phyloP scores from a whole-genome alignment of 2,113 vertebrate genomes.

The Dasyornis broadbenti region DNA sequence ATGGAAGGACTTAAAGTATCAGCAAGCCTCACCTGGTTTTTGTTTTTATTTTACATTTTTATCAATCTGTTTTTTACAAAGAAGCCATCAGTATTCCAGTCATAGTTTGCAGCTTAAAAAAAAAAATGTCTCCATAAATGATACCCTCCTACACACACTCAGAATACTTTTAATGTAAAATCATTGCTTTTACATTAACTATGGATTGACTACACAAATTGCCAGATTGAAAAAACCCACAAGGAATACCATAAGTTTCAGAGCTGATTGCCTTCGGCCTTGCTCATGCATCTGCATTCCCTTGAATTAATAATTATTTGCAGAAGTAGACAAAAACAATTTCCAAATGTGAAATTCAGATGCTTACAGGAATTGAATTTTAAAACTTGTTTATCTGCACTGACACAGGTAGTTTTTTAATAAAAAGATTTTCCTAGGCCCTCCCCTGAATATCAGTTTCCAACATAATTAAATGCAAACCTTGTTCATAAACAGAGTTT shows the following conservation, averaged over 20 bases:
- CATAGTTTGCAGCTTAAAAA: not conserved
- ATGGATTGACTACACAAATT: not conserved
- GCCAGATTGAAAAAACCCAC: not conserved
- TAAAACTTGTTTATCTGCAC: not conserved
- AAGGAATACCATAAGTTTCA: not conserved
- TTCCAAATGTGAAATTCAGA: not conserved
- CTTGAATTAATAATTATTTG: not conserved
- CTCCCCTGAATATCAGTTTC: not conserved
- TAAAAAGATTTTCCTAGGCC: not conserved
- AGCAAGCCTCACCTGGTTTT: not conserved
- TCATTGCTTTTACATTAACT: not conserved
- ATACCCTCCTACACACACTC: not conserved
- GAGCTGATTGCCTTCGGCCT: not conserved
- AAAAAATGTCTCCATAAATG: not conserved
- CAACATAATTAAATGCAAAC: not conserved
- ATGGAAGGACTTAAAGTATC: not conserved
- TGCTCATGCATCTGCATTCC: not conserved
- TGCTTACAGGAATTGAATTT: not conserved
- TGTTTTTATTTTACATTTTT: not conserved
- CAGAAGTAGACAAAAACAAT: not conserved
- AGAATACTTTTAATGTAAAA: not conserved
- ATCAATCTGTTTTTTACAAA: not conserved
- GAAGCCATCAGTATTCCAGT: not conserved
- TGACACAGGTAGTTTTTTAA: not conserved
- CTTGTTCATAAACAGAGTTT: accelerated